Conservation (phyloP, 2,113 vertebrate species). For the Psittacara wagleri region DNA sequence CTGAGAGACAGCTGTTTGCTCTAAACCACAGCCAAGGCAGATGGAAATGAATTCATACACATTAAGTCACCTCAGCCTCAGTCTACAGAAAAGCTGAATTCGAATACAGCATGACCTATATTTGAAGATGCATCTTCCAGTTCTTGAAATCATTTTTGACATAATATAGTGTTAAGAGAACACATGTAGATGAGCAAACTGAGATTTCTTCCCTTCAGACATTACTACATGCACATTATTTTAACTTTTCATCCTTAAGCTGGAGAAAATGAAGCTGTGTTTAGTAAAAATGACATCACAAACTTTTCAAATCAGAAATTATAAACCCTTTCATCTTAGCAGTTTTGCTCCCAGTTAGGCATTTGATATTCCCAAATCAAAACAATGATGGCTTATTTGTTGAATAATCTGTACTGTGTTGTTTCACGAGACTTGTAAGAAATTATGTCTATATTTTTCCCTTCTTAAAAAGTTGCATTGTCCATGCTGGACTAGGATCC, state of each 20-base stretch:
- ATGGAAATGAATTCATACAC: neutral
- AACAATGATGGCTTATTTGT: neutral
- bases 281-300: neutral
- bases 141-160: neutral
- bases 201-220: neutral
- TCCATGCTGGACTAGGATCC: neutral
- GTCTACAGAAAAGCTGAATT: neutral
- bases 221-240: neutral
- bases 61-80: neutral
- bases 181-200: fast-evolving
- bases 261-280: neutral
- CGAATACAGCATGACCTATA: neutral
- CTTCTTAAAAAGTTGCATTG: neutral
- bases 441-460: fast-evolving
- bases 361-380: neutral
- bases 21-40: neutral
- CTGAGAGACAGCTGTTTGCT: neutral
- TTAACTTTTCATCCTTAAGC: neutral
- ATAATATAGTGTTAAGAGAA: neutral
- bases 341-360: neutral
- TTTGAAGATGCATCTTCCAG: neutral
- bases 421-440: neutral
- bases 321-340: neutral
- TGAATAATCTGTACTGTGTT: fast-evolving
- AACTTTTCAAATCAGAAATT: neutral